These are phyloP conservation scores for Montipora capricornis DNA, from an alignment of 64 coral and sea anemone species.

Conservation along the genomic window DNA sequence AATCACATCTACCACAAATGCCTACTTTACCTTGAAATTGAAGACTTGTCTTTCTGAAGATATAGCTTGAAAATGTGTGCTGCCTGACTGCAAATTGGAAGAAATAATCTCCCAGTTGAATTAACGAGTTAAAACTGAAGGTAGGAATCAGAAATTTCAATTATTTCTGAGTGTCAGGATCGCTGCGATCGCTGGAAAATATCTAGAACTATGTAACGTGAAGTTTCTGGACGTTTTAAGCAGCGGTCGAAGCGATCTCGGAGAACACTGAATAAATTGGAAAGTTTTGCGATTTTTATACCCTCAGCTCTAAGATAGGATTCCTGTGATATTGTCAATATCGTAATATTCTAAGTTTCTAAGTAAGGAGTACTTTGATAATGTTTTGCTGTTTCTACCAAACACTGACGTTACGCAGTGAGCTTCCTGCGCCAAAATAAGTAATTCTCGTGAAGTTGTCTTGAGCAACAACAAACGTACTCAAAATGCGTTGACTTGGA, in stretches of 20 bases:
- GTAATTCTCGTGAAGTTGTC: neutral
- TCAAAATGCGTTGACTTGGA: neutral
- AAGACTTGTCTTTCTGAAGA: neutral
- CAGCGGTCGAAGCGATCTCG: too few species aligned
- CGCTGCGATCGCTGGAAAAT: neutral
- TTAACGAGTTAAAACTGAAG: neutral
- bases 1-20: neutral
- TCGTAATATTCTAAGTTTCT: neutral
- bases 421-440: neutral
- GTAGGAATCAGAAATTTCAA: neutral
- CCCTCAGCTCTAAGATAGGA: neutral
- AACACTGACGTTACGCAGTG: neutral
- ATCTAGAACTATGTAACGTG: neutral
- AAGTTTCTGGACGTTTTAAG: neutral
- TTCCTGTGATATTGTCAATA: neutral
- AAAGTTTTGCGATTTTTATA: neutral
- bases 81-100: neutral
- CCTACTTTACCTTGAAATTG: neutral
- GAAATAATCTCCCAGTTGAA: neutral
- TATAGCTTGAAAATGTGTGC: neutral
- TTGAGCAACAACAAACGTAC: neutral
- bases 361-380: neutral
- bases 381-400: conserved; percentile 2
- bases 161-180: conserved; percentile 4
- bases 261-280: neutral